A percentile compares a stretch with the other conserved stretches of the same genome.
Evolutionary conservation across 2,113 vertebrate genomes (phyloP).

Genomic region (Patagioenas fasciata): DNA sequence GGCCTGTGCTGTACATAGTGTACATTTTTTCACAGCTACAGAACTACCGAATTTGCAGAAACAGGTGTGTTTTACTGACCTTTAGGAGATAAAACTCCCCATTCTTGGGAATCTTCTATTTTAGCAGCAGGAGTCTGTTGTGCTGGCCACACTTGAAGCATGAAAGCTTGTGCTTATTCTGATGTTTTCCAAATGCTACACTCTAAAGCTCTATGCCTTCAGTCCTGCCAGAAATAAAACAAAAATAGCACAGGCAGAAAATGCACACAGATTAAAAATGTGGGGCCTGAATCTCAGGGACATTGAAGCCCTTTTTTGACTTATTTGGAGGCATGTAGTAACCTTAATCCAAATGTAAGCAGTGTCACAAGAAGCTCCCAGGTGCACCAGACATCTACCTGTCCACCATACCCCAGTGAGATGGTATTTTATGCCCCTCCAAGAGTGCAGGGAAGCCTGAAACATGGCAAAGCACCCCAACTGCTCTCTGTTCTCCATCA

Average conservation of each 20-base stretch:
- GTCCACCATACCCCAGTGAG: not conserved
- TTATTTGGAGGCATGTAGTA: not conserved
- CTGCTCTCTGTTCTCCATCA: not conserved
- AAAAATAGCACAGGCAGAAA: fast-evolving
- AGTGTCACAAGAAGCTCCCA: not conserved
- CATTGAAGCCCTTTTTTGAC: not conserved
- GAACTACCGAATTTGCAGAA: not conserved
- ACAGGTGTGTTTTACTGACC: not conserved
- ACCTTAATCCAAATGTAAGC: not conserved
- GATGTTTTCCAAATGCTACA: not conserved
- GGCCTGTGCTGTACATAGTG: not conserved
- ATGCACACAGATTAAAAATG: not conserved
- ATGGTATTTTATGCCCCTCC: not conserved
- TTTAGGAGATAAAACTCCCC: not conserved
- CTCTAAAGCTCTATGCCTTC: not conserved
- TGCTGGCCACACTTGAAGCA: not conserved
- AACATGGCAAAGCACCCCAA: fast-evolving
- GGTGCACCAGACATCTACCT: not conserved
- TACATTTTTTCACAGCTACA: not conserved
- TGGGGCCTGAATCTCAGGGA: not conserved
- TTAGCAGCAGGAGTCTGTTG: not conserved
- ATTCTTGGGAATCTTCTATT: not conserved
- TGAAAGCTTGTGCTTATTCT: not conserved
- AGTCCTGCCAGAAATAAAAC: not conserved
- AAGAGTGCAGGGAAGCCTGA: not conserved